Evolutionary conservation across 2,797 vertebrate genomes (phyloP), one percentile per base, ranked within the genome.

Genomic region (Rhinella marina): DNA sequence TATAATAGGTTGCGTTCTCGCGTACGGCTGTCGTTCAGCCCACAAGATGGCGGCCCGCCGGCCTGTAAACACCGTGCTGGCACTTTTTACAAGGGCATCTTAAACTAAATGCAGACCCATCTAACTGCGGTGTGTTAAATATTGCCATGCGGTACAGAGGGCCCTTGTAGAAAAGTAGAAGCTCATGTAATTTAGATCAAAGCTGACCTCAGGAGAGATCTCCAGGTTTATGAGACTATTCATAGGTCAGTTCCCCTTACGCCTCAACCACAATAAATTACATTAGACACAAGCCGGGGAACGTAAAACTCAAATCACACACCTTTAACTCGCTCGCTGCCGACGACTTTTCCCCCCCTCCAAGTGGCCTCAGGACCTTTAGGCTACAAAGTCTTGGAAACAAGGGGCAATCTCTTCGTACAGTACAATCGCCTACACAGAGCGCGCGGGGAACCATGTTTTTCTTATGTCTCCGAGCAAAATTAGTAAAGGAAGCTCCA

Each of bases 401-500:
- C 41, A 73, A 64, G 6, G n/a, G 79, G n/a, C 21, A 17, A 64
- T 17, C n/a, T 13, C 62, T 78, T 27, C 76, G 68, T 64, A 77
- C 70, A 87, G 48, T 21, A 83, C 75, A 64, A 83, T 83, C 70
- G 61, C 21, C 54, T 50, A 17, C 70, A 54, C 50, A 23, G 12
- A 61, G 54, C 0, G 54, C 59, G 2, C 1, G 12, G 27, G 4
- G 17, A 7, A 56, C 59, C 66, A 54, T 88, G 83, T 85, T 76
- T 56, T 88, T 75, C 25, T 75, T 85, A 76, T 75, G 83, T 88
- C 87, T 88, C 83, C 54, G 56, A 76, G 48, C 27, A 48, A 81
- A 85, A 88, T 85, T 88, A 85, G 80, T 23, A 41, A 48, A 87
- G 81, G 72, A 87, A 87, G 81, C 57, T 32, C 50, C 61, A 54